These are phyloP conservation scores for Trigoniulus corallinus DNA, from an alignment of 1,140 invertebrate species.

Conservation along the genomic window DNA sequence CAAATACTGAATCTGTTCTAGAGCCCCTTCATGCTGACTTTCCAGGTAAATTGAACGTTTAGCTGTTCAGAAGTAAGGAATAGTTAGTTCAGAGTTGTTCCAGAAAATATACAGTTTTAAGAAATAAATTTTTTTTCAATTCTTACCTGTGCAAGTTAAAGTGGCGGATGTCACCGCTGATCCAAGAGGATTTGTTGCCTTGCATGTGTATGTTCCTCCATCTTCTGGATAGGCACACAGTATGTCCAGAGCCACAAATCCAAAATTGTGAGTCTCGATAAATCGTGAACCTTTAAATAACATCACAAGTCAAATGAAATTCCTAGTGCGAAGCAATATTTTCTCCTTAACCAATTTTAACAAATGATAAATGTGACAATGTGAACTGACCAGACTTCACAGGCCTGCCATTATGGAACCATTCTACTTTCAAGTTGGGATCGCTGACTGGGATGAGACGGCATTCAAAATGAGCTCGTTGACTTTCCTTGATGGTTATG, in stretches of 20 bases:
- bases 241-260: constrained; percentile 82
- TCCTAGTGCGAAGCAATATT: background rate
- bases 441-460: constrained; percentile 90
- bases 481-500: constrained; percentile 82
- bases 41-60: constrained; percentile 73
- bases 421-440: constrained; percentile 89
- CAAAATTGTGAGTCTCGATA: constrained; percentile 83
- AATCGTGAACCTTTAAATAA: constrained; percentile 49
- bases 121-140: constrained; percentile 7
- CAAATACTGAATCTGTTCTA: constrained; percentile 60
- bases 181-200: constrained; percentile 67
- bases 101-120: constrained; percentile 4
- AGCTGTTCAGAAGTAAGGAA: too few relatives aligned
- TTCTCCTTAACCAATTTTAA: background rate
- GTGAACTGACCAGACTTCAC: constrained; percentile 59
- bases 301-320: background rate
- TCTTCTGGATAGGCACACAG: constrained; percentile 81
- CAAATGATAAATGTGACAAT: background rate
- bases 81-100: background rate
- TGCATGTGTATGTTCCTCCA: constrained; percentile 75
- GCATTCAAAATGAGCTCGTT: constrained; percentile 90
- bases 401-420: constrained; percentile 86
- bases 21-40: constrained; percentile 62
- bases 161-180: constrained; percentile 68
- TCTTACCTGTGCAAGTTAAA: constrained; percentile 28